Percentiles rank a stretch among this genome's conserved stretches.
These are phyloP conservation scores for Ammodramus savannarum DNA, from an alignment of 2,113 vertebrate species.

Conservation along the genomic window DNA sequence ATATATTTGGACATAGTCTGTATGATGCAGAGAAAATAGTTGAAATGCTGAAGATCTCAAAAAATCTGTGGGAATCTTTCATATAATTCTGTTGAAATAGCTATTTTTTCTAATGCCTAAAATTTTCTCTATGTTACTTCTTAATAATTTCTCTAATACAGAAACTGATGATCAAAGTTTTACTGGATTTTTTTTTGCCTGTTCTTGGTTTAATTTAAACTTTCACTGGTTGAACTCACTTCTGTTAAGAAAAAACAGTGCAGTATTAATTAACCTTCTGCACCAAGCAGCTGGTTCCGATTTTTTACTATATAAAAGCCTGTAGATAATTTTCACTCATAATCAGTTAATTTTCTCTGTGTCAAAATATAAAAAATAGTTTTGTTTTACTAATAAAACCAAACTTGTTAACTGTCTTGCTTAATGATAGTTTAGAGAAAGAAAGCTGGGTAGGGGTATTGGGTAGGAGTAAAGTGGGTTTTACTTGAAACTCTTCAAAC, in stretches of 20 bases:
- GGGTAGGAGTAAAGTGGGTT: not conserved
- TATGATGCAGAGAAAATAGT: not conserved
- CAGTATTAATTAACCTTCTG: constrained; percentile 26
- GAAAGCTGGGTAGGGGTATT: not conserved
- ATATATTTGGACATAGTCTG: not conserved
- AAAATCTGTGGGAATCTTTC: not conserved
- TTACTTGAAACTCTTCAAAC: not conserved
- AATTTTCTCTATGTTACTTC: not conserved
- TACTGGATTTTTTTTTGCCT: not conserved
- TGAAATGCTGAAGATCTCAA: not conserved
- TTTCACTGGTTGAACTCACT: not conserved
- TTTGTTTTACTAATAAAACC: not conserved
- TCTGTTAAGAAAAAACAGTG: not conserved
- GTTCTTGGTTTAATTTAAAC: not conserved
- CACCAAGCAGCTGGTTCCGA: constrained; percentile 18
- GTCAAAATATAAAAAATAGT: constrained; percentile 5
- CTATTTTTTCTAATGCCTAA: not conserved
- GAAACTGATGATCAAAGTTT: not conserved
- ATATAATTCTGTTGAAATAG: not conserved
- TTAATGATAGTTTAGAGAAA: not conserved
- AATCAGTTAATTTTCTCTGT: constrained; percentile 41
- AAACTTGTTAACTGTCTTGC: constrained; percentile 23
- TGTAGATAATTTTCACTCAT: constrained; percentile 33
- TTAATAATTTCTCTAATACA: not conserved
- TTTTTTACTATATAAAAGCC: constrained; percentile 11